Percentiles rank a stretch among this genome's conserved stretches.
Evolutionary conservation across 2,888 invertebrate genomes (phyloP).

Genomic region (Thysanoteuthis rhombus): DNA sequence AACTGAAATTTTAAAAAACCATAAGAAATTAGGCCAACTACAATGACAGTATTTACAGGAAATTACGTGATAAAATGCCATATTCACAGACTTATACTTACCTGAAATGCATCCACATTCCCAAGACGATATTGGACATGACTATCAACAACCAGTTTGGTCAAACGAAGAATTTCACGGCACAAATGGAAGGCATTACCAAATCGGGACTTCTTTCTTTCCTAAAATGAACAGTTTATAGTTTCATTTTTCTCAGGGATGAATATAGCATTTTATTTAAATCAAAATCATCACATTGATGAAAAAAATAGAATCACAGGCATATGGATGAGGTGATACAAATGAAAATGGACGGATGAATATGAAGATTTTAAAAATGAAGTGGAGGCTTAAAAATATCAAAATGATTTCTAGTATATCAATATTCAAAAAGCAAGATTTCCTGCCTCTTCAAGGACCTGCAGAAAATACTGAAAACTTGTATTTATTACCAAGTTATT

Average conservation of each 20-base stretch:
- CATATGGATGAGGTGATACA: not conserved
- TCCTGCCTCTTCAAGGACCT: too few relatives aligned
- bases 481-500: too few relatives aligned
- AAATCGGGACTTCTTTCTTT: slow-evolving; percentile 92
- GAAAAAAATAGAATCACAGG: not conserved
- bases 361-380: too few relatives aligned
- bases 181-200: slow-evolving; percentile 94
- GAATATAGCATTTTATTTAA: too few relatives aligned
- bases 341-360: not conserved
- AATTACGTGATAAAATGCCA: not conserved
- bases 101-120: slow-evolving; percentile 95
- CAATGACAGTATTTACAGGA: not conserved
- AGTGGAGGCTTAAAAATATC: too few relatives aligned
- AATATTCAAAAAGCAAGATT: too few relatives aligned
- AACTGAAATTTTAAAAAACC: too few relatives aligned
- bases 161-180: slow-evolving; percentile 96
- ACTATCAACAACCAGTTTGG: slow-evolving; percentile 97
- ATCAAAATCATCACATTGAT: not conserved
- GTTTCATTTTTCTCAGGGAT: not conserved
- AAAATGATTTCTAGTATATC: too few relatives aligned
- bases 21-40: not conserved
- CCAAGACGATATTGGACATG: slow-evolving; percentile 99
- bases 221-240: slow-evolving; percentile 66
- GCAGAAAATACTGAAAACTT: too few relatives aligned
- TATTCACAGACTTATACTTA: slow-evolving; percentile 39